Evolutionary conservation across 2,888 invertebrate species (phyloP), one percentile per base, ranked within the genome.

Genomic region (Zhuqinia jingwanae): DNA sequence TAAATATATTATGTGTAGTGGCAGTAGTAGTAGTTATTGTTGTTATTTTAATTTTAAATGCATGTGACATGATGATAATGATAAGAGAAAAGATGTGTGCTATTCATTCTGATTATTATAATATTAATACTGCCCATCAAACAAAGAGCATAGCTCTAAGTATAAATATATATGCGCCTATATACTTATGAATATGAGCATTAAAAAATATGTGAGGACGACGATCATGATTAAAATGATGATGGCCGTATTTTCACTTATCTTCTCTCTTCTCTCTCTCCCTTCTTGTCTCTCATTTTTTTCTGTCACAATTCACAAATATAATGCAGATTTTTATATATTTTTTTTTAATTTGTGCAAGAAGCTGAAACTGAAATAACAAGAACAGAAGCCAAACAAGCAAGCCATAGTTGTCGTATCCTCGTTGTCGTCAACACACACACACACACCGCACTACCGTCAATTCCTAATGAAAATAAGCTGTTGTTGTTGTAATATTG

Each of bases 291-390:
- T 53, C 53, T 53, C 17, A n/a, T 2, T 25, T 27, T 60, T 25
- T 60, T 60, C 58, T 60, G 58, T 60, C 58, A 25, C 58, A 60
- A 60, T 60, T 60, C 58, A 60, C 58, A 60, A 25, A 60, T 25
- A 25, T 25, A 25, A 60, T 60, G 58, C 58, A 60, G 20, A 60
- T 60, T 60, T 60, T 27, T n/a, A n/a, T n/a, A n/a, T n/a, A n/a
- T n/a, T n/a, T n/a, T n/a, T n/a, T n/a, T n/a, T 13, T 11, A 60
- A 60, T 25, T 60, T 60, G n/a, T 60, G 58, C 58, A 60, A 60
- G 58, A 60, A 15, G 58, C 58, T 60, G 11, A 10, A 8, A 3
- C 8, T 8, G 8, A 36, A 6, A 36, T n/a, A n/a, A n/a, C n/a
- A n/a, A n/a, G n/a, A 36, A 36, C 36, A 36, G 36, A 36, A 36